Base-by-base conservation (phyloP, 2,888 invertebrate genomes). In the Tethea ocularis region DNA sequence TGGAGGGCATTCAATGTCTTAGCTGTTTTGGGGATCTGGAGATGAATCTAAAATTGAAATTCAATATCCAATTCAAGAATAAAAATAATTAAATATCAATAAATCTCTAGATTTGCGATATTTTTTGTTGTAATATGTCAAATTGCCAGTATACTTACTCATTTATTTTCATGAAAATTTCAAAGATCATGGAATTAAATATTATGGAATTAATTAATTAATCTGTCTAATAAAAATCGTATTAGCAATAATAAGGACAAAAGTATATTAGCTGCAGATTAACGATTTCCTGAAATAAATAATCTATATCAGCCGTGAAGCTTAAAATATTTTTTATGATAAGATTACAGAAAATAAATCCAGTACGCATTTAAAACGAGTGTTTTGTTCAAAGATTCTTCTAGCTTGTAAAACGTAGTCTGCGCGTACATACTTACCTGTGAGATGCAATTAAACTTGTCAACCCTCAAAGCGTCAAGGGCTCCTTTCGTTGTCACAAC, bases 401-500 rank as follows among this genome's bases (percentile, higher is more conserved):
- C 8, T 3, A 20, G 20, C 46, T 20, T 17, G 17, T 10, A 20
- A 20, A 46, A 7, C 17, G 46, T 46, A 17, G 20, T 20, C 20
- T 8, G 0, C 46, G 17, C 10, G 17, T 7, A 17, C 41, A 46
- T n/a, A 41, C 41, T 7, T 41, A n/a, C n/a, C n/a, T n/a, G 17
- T 46, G 46, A 20, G 17, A 46, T 46, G 20, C 46, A 46, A 46
- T 46, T 46, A 46, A 20, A 46, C 46, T 10, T 46, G 46, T 46
- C 46, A 46, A 38, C 33, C 57, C 58, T 52, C 53, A 23, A 53
- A 53, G 33, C 46, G 53, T 20, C 55, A n/a, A 38, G 56, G 52
- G 54, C 41, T 54, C 54, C 52, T 58, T 51, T 62, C 41, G 46
- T 20, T 46, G 46, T 46, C 46, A 46, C 46, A 46, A 46, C 46